These are phyloP conservation scores for Anodontia alba DNA, from an alignment of 2,888 invertebrate genomes.

Conservation along the genomic window DNA sequence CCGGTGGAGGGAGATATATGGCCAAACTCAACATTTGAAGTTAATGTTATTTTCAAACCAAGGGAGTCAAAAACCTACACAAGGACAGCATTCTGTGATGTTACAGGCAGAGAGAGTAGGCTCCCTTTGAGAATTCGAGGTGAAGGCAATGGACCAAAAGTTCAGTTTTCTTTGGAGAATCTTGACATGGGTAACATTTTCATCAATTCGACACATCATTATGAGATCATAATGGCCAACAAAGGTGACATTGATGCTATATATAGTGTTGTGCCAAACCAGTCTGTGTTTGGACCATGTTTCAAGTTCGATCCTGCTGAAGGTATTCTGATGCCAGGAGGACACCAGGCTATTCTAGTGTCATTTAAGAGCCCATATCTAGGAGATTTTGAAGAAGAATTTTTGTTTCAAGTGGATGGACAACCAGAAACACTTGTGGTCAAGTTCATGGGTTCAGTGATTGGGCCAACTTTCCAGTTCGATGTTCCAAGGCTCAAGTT, in stretches of 20 bases:
- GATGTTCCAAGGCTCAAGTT: conserved; percentile 83
- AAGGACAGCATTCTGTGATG: conserved; percentile 84
- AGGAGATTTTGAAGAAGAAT: conserved; percentile 84
- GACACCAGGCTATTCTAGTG: conserved; percentile 84
- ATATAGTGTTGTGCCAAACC: conserved; percentile 79
- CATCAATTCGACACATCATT: conserved; percentile 83
- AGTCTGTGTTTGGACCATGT: conserved; percentile 82
- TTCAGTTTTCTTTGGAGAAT: conserved; percentile 83
- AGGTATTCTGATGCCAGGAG: conserved; percentile 84
- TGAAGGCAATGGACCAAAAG: conserved; percentile 84
- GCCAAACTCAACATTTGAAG: conserved; percentile 84
- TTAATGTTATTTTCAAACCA: conserved; percentile 84
- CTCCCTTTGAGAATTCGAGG: conserved; percentile 83
- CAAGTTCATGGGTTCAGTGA: conserved; percentile 83
- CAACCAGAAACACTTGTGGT: conserved; percentile 78
- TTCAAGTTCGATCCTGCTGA: conserved; percentile 84
- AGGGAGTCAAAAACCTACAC: conserved; percentile 82
- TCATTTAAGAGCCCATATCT: conserved; percentile 81
- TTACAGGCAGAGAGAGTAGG: conserved; percentile 84
- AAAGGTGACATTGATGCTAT: conserved; percentile 85
- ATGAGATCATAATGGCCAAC: conserved; percentile 84
- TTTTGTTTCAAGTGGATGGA: conserved; percentile 84
- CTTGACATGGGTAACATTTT: conserved; percentile 85
- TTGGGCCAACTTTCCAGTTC: conserved; percentile 85
- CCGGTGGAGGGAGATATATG: conserved; percentile 85